A percentile compares a stretch with the other conserved stretches of the same genome.
phyloP scores from a whole-genome alignment of 2,797 vertebrate genomes.

The Chloroceryle amazona region DNA sequence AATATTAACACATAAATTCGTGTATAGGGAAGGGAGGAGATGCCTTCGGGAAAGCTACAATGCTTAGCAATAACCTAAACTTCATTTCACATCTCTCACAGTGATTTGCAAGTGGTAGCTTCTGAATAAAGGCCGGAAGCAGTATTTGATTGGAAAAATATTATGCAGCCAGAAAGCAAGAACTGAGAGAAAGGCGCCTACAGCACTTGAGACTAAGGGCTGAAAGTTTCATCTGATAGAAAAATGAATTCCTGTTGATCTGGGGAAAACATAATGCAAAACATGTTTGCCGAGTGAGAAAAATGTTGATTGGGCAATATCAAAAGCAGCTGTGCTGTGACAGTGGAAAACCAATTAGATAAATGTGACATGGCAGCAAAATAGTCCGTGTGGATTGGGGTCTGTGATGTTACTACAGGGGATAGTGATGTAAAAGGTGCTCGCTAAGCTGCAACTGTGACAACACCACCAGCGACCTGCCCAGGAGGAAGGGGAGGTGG shows the following conservation, averaged over 20 bases:
- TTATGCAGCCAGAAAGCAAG: not conserved
- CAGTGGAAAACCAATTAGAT: constrained; percentile 37
- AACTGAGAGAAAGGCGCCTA: not conserved
- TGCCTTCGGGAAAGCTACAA: not conserved
- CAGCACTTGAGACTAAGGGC: not conserved
- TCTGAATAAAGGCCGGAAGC: constrained; percentile 41
- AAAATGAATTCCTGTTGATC: constrained; percentile 48
- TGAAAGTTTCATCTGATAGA: constrained; percentile 51
- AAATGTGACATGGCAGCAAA: constrained; percentile 62
- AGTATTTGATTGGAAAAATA: constrained; percentile 34
- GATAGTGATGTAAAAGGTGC: not conserved
- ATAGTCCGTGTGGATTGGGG: not conserved
- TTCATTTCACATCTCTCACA: not conserved
- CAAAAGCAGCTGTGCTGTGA: constrained; percentile 53
- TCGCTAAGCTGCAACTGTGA: not conserved
- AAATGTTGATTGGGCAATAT: constrained; percentile 49
- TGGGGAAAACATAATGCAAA: constrained; percentile 44
- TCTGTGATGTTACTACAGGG: not conserved
- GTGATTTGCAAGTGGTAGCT: constrained; percentile 10
- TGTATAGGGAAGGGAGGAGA: not conserved
- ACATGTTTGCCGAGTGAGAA: constrained; percentile 63
- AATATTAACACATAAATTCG: not conserved
- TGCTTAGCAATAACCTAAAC: not conserved
- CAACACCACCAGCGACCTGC: not conserved
- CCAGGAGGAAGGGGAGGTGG: not conserved